phyloP scores from a whole-genome alignment of 1,140 invertebrate species.

The Euura lappo region DNA sequence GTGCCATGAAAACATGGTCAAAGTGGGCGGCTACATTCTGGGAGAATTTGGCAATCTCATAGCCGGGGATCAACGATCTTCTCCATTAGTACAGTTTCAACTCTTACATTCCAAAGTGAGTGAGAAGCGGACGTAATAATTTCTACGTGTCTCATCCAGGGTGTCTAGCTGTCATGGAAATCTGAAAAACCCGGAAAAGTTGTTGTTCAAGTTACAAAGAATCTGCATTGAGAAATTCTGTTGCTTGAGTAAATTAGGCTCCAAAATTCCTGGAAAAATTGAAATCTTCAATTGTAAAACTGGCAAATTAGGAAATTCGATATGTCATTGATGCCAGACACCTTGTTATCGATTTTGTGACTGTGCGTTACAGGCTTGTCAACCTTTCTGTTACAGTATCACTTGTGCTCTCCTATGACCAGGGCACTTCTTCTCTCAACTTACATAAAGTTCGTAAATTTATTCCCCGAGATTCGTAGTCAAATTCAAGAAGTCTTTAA shows the following conservation, averaged over 20 bases:
- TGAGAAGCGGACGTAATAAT: conserved; percentile 9
- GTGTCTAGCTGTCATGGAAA: neutral
- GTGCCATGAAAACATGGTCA: conserved; percentile 99
- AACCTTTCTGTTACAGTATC: conserved; percentile 71
- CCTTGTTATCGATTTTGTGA: too few relatives aligned
- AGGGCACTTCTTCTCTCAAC: conserved; percentile 95
- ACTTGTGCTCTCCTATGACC: conserved; percentile 96
- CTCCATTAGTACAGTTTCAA: conserved; percentile 95
- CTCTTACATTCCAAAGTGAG: conserved; percentile 91
- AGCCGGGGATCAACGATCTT: conserved; percentile 96
- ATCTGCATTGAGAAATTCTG: too few relatives aligned
- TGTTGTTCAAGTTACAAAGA: too few relatives aligned
- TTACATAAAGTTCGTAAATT: conserved; percentile 99
- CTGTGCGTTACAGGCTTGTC: too few relatives aligned
- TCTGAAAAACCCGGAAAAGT: neutral
- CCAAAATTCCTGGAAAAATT: too few relatives aligned
- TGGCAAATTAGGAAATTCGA: too few relatives aligned
- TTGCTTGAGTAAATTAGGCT: too few relatives aligned
- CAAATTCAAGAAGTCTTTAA: conserved; percentile 97
- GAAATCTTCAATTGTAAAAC: too few relatives aligned
- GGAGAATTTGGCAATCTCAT: conserved; percentile 99
- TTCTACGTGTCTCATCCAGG: neutral
- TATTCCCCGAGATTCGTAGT: conserved; percentile 97
- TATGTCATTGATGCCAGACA: too few relatives aligned
- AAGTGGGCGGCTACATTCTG: conserved; percentile 99